Evolutionary conservation across 1,140 invertebrate genomes (phyloP).

Genomic region (Periplaneta americana): DNA sequence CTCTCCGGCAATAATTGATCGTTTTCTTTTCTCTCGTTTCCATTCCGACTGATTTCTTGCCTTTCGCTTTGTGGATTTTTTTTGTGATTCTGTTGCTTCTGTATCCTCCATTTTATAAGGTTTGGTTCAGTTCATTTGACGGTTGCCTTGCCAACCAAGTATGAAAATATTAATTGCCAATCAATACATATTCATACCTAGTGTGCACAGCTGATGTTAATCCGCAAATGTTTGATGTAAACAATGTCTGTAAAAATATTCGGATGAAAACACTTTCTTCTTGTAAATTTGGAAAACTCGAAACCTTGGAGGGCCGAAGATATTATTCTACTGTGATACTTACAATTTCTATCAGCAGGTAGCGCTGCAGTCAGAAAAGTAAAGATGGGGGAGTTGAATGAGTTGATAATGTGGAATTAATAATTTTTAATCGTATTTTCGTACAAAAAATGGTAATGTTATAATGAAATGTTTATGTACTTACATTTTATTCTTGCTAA

Average conservation of each 20-base stretch:
- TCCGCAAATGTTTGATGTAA: not conserved
- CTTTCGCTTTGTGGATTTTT: constrained; percentile 9
- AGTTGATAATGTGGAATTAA: not conserved
- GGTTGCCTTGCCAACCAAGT: constrained; percentile 13
- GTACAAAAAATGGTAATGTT: not conserved
- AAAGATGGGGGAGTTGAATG: not conserved
- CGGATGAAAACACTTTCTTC: not conserved
- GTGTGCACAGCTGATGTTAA: not conserved
- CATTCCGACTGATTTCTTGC: constrained; percentile 36
- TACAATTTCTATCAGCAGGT: not conserved
- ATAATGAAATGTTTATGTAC: not conserved
- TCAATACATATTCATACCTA: not conserved
- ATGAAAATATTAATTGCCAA: constrained; percentile 1
- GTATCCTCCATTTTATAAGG: constrained; percentile 13
- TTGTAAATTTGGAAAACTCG: not conserved
- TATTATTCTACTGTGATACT: not conserved
- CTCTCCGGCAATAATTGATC: constrained; percentile 45
- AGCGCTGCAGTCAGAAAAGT: not conserved
- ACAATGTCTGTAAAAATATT: not conserved
- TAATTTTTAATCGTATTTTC: not conserved
- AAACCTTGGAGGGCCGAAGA: not conserved
- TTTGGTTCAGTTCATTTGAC: not conserved
- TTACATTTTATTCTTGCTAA: not conserved
- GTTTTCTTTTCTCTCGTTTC: constrained; percentile 51
- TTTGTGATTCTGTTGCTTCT: not conserved